phyloP scores from a whole-genome alignment of 2,888 invertebrate species.

The Stenodera caucasica region DNA sequence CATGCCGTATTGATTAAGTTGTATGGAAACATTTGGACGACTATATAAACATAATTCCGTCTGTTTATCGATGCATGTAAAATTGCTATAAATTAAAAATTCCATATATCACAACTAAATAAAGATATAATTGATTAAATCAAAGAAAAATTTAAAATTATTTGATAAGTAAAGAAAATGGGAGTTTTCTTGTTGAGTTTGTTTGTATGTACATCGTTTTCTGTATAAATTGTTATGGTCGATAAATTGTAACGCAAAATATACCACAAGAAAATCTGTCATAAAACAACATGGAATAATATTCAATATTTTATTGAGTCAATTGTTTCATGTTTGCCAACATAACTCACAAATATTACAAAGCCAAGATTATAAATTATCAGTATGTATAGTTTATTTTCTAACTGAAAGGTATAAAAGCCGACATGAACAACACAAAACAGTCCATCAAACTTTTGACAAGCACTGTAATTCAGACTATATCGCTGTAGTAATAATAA shows the following conservation, averaged over 20 bases:
- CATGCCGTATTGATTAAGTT: too few relatives aligned
- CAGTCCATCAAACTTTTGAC: slow-evolving; percentile 28
- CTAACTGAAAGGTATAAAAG: slow-evolving; percentile 21
- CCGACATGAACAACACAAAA: slow-evolving; percentile 21
- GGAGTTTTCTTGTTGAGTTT: too few relatives aligned
- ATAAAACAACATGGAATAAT: slow-evolving; percentile 20
- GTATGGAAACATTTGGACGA: too few relatives aligned
- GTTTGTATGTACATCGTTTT: neutral
- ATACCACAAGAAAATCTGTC: slow-evolving; percentile 13
- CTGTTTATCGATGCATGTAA: too few relatives aligned
- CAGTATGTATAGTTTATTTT: slow-evolving; percentile 12
- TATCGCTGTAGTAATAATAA: too few relatives aligned
- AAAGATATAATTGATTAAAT: too few relatives aligned
- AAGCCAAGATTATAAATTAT: slow-evolving; percentile 16
- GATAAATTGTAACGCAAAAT: slow-evolving; percentile 8
- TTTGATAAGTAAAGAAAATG: too few relatives aligned
- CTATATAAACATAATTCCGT: too few relatives aligned
- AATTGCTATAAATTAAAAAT: too few relatives aligned
- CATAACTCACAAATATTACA: slow-evolving; percentile 23
- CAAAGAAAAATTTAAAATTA: too few relatives aligned
- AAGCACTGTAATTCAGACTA: slow-evolving; percentile 23
- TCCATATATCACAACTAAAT: too few relatives aligned
- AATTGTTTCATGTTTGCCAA: slow-evolving; percentile 19
- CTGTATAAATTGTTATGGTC: neutral
- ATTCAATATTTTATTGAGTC: slow-evolving; percentile 23